Evolutionary conservation across 2,113 vertebrate genomes (phyloP), one percentile per base, ranked within the genome.

Genomic region (Elephas maximus): DNA sequence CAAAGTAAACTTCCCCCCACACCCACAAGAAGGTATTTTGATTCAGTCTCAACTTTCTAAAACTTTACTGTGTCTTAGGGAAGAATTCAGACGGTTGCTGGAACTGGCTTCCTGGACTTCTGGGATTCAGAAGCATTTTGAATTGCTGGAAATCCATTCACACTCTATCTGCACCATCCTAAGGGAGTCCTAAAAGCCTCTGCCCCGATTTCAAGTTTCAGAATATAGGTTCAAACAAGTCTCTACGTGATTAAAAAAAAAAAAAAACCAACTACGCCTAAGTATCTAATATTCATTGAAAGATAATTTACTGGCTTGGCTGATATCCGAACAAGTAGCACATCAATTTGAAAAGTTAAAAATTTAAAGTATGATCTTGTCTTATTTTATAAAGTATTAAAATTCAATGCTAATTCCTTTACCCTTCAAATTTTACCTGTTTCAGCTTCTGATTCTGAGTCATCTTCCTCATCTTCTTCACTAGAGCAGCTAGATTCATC

Each of bases 401-500:
- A 74, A 92, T 65, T 28, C 69, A 83, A 11, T 67, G 9, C 76
- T 51, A 98, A n/a, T 74, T 18, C 10, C 82, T 18, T 48, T 88
- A 67, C 65, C 26, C 37, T 93, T 96, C 77, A 44, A 73, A 90
- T 92, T 23, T 3, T 97, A 99, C 99, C 99, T 97, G 99, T 99
- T 99, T 99, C 99, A 83, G 99, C 99, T 98, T 99, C 99, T 0
- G 99, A 99, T 98, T 99, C 99, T 0, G 99, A 99, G 94, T 99
- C 99, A 28, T 99, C 99, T 91, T 99, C 99, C 10, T 99, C 99
- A 53, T 99, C 99, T 93, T 99, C 99, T 96, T 99, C 99, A 96
- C 99, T 99, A 95, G 99, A 99, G 96, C 99, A 99, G 98, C 99
- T 99, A 0, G 99, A 99, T 95, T 99, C 99, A 96, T 99, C 99